These are phyloP conservation scores for Abrostola triplasia DNA, from an alignment of 2,888 invertebrate species.

Conservation along the genomic window DNA sequence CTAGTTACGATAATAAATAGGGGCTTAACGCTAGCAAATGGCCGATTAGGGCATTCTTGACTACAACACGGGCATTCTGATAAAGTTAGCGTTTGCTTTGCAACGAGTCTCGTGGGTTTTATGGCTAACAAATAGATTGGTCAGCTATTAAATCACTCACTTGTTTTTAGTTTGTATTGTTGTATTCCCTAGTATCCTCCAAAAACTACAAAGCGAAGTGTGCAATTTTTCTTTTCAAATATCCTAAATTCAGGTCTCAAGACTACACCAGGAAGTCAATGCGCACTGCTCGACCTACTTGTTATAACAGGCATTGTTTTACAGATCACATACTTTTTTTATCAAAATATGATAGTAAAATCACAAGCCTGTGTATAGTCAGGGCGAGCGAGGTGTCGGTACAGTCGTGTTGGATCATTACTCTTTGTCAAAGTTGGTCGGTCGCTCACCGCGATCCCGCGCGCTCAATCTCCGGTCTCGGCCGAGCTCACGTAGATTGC, in stretches of 20 bases:
- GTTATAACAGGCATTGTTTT: no score
- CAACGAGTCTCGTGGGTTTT: slow-evolving; percentile 78
- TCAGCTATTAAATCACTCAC: slow-evolving; percentile 72
- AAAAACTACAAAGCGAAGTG: neutral
- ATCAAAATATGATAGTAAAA: slow-evolving; percentile 19
- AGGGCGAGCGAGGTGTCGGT: slow-evolving; percentile 53
- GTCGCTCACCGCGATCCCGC: slow-evolving; percentile 62
- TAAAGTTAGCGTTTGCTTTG: slow-evolving; percentile 82
- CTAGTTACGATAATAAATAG: slow-evolving; percentile 85
- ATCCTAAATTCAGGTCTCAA: no score
- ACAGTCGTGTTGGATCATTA: slow-evolving; percentile 67
- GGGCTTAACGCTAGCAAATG: slow-evolving; percentile 80
- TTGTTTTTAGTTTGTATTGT: slow-evolving; percentile 27
- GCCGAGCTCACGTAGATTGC: slow-evolving; percentile 59
- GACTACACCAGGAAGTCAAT: no score
- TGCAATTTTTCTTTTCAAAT: no score
- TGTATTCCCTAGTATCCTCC: slow-evolving; percentile 8
- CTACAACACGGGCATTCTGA: slow-evolving; percentile 81
- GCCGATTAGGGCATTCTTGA: slow-evolving; percentile 84
- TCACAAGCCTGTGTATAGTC: slow-evolving; percentile 28
- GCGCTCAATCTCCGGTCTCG: slow-evolving; percentile 71
- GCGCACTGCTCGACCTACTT: no score
- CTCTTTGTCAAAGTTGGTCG: slow-evolving; percentile 75
- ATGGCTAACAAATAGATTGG: slow-evolving; percentile 74
- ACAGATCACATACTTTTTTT: slow-evolving; percentile 4